Evolutionary conservation across 2,888 invertebrate species (phyloP), one percentile per base, ranked within the genome.

Genomic region (Stomorhina lunata): DNA sequence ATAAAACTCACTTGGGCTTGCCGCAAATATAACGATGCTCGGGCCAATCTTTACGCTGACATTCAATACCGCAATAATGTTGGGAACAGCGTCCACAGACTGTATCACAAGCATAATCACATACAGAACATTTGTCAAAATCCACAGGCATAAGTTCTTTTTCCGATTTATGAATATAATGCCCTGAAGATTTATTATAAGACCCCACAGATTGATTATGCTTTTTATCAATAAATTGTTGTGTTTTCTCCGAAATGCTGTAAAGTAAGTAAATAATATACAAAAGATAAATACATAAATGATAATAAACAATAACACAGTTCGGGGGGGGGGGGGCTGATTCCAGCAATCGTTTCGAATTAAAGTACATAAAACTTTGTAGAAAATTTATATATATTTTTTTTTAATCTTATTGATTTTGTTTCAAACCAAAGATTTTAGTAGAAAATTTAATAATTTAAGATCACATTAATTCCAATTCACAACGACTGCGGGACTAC

Each of bases 21-120:
- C 87, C 86, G 59, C 88, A 88, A 37, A 84, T 65, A 55, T 84
- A 85, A 15, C 87, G 86, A 86, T 88, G 88, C 5, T 81, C 69
- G 4, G 68, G 80, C 88, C 88, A 88, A 43, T 88, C 86, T 2
- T 72, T 77, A 3, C 77, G 77, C 12, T 90, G 89, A 29, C 91
- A 91, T 25, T 85, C 84, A 0, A 85, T 50, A 69, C 88, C 86
- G 48, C 91, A 91, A 65, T 87, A 90, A 53, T 85, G 85, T 9
- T 85, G 71, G 5, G 85, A 84, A 55, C 88, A 88, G 9, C 87
- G 84, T 17, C 84, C 79, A 25, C 88, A 88, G 7, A 86, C 65
- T 20, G 81, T 84, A 45, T 86, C 86, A 15, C 87, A 86, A 1
- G 59, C 34, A 17, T 84, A 84, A 37, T 32, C n/a, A 76, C 88